Percentiles rank a stretch among this genome's conserved stretches.
These are phyloP conservation scores for Doryteuthis pealeii DNA, from an alignment of 1,140 invertebrate species.

Conservation along the genomic window DNA sequence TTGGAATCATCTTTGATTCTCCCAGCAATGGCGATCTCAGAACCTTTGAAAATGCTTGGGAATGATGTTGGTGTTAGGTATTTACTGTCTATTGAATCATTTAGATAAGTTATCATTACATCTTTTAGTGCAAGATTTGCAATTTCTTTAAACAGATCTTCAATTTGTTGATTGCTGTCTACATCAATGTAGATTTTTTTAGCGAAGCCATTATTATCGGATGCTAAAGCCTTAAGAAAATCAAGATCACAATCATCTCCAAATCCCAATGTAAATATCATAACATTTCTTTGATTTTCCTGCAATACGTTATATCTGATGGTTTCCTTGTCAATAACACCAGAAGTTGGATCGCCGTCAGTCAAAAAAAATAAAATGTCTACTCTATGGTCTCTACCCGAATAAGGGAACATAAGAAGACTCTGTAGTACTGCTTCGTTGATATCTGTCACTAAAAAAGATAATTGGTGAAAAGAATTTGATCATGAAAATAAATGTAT, in stretches of 20 bases:
- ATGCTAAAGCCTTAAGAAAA: conserved; percentile 69
- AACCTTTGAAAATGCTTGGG: conserved; percentile 44
- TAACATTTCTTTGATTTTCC: conserved; percentile 27
- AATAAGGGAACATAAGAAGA: conserved; percentile 57
- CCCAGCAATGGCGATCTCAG: conserved; percentile 48
- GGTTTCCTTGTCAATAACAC: conserved; percentile 62
- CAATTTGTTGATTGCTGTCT: conserved; percentile 71
- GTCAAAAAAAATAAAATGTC: conserved; percentile 74
- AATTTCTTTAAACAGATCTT: conserved; percentile 73
- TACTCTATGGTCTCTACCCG: neutral
- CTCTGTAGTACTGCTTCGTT: conserved; percentile 65
- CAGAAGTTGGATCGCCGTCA: conserved; percentile 73
- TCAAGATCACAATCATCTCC: conserved; percentile 71
- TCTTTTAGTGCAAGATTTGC: conserved; percentile 70
- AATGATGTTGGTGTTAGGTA: conserved; percentile 36
- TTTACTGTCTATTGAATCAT: no score
- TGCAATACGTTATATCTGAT: conserved; percentile 62
- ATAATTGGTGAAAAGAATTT: no score
- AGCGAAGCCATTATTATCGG: conserved; percentile 71
- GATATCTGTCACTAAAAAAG: conserved; percentile 65
- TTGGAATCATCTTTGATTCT: conserved; percentile 17
- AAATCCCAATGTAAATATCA: conserved; percentile 72
- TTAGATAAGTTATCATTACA: conserved; percentile 70
- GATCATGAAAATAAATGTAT: no score
- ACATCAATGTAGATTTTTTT: conserved; percentile 74